Base-by-base conservation (phyloP, 2,113 vertebrate genomes). In the Chrysochloris asiatica region DNA sequence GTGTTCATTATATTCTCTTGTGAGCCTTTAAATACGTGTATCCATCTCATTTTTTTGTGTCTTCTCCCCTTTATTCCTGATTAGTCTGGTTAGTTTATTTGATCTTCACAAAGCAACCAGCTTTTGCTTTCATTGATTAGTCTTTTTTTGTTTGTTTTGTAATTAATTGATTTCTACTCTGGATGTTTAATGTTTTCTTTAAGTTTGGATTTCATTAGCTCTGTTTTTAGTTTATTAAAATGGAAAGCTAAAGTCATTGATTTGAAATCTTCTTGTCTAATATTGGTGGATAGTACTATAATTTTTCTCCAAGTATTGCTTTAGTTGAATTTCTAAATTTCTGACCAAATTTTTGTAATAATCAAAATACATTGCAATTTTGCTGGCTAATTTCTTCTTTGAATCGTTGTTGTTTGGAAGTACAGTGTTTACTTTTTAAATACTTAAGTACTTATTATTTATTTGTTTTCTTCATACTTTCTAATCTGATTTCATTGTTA, bases 141-240 rank as follows among this genome's bases (percentile, higher is more conserved):
- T n/a, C n/a, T n/a, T n/a, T n/a, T n/a, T n/a, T n/a, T n/a, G n/a
- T n/a, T n/a, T 65, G 28, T 80, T 48, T 71, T 72, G 24, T 52
- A 36, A 80, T 79, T 90, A 41, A 50, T 83, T 52, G 45, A 52
- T 91, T 83, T 91, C 36, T 73, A 3, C 28, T 65, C 48, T 86
- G 30, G 33, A 43, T 65, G 8, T 16, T 84, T 56, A 8, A 38
- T n/a, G 45, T 54, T 81, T 90, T 36, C 3, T 54, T 93, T 50
- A 10, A 19, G 28, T 87, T 86, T 83, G 56, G 13, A 61, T 63
- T 83, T 79, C 65, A 48, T 89, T 91, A 45, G 22, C 26, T 6
- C 63, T 80, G n/a, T n/a, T 54, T 24, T 54, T 54, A 43, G 54
- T 72, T 71, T 78, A 26, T 38, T 33, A 73, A 83, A 47, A 11